Evolutionary conservation across 1,140 invertebrate genomes (phyloP).

Genomic region (Pseudoatta argentina): DNA sequence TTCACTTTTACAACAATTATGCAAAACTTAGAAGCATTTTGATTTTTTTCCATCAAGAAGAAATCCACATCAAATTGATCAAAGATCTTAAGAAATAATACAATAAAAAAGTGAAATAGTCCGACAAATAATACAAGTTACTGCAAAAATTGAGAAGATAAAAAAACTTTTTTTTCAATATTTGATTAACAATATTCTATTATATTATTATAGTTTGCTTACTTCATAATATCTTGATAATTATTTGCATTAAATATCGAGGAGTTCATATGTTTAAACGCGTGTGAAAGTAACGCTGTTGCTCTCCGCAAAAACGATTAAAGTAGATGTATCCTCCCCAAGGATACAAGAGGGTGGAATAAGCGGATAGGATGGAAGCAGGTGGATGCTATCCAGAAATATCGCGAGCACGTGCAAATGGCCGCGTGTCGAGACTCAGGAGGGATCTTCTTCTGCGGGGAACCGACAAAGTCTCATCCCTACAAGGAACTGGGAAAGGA

Average conservation of each 20-base stretch:
- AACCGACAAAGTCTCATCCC: slow-evolving; percentile 50
- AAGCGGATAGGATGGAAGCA: slow-evolving; percentile 52
- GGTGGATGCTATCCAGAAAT: slow-evolving; percentile 64
- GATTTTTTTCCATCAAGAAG: background rate
- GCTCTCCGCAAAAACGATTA: slow-evolving; percentile 33
- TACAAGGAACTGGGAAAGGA: slow-evolving; percentile 40
- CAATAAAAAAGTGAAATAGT: background rate
- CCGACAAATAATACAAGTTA: background rate
- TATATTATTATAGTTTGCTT: background rate
- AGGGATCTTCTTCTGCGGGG: slow-evolving; percentile 55
- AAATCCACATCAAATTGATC: background rate
- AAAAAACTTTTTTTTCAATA: background rate
- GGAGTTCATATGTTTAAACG: background rate
- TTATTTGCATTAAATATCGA: background rate
- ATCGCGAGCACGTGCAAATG: slow-evolving; percentile 73
- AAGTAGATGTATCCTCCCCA: slow-evolving; percentile 56
- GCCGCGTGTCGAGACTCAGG: slow-evolving; percentile 64
- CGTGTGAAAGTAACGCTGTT: slow-evolving; percentile 27
- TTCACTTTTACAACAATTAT: background rate
- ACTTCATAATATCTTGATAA: background rate
- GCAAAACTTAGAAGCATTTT: background rate
- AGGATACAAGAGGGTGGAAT: slow-evolving; percentile 9
- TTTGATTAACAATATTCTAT: background rate
- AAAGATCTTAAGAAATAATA: slow-evolving; percentile 4
- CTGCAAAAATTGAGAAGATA: background rate